phyloP scores from a whole-genome alignment of 2,888 invertebrate genomes.

The Crepidodera aurea region DNA sequence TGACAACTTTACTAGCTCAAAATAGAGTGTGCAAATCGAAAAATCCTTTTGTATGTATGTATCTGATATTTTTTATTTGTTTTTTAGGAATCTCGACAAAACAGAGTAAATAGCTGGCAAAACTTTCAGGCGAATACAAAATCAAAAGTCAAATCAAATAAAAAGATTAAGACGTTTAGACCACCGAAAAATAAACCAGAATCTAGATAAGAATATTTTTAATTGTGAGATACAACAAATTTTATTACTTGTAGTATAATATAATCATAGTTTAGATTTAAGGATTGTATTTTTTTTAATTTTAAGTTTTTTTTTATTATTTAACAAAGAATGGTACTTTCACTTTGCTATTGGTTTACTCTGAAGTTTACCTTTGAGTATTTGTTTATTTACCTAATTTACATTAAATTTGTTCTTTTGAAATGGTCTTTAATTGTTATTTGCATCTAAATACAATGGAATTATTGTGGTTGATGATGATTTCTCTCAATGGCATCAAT shows the following conservation, averaged over 20 bases:
- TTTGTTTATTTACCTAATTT: background rate
- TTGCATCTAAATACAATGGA: no score
- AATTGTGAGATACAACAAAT: conserved; percentile 6
- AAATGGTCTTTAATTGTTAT: background rate
- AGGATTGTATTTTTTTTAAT: conserved; percentile 16
- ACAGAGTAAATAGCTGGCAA: conserved; percentile 92
- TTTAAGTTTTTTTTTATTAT: conserved; percentile 15
- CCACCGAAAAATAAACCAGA: conserved; percentile 95
- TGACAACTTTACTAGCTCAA: no score
- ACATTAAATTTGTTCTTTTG: background rate
- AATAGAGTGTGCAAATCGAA: no score
- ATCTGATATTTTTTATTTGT: background rate
- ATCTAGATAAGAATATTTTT: conserved; percentile 71
- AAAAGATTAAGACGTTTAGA: conserved; percentile 84
- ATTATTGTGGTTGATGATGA: no score
- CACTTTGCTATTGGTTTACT: background rate
- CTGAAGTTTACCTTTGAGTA: background rate
- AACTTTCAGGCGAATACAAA: conserved; percentile 79
- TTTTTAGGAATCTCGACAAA: conserved; percentile 86
- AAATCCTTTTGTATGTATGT: no score
- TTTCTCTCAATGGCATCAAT: no score
- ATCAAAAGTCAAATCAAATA: conserved; percentile 77
- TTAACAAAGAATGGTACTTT: background rate
- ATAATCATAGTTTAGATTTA: conserved; percentile 16
- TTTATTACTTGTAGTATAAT: conserved; percentile 17